Evolutionary conservation across 2,888 invertebrate genomes (phyloP).

Genomic region (Thymelicus acteon): DNA sequence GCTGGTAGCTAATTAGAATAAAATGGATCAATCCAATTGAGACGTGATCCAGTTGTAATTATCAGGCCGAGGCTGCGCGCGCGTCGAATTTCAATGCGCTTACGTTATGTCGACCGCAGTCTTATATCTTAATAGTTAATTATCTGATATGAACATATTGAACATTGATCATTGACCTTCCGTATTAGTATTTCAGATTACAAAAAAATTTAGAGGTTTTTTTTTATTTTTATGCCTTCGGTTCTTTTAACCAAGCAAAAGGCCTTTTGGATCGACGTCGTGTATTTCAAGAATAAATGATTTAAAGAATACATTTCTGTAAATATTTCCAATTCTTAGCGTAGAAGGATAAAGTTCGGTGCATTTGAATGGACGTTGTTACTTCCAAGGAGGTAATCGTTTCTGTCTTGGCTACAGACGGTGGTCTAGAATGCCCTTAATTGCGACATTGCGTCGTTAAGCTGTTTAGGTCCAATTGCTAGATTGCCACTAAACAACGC

Average conservation of each 20-base stretch:
- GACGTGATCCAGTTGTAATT: constrained; percentile 36
- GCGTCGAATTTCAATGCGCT: constrained; percentile 33
- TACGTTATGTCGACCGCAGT: background rate
- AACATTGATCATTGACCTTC: constrained; percentile 12
- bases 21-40: constrained; percentile 38
- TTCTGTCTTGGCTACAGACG: constrained; percentile 11
- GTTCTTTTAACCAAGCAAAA: too few species aligned
- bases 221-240: too few species aligned
- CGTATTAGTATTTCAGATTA: background rate
- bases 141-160: background rate
- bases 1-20: constrained; percentile 31
- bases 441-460: constrained; percentile 30
- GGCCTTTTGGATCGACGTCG: too few species aligned
- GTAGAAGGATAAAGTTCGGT: background rate
- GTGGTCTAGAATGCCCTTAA: constrained; percentile 34
- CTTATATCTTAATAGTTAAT: constrained; percentile 7
- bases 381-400: constrained; percentile 5
- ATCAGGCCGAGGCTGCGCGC: constrained; percentile 34
- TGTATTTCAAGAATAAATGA: too few species aligned
- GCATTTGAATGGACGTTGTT: constrained; percentile 3
- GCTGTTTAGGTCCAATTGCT: constrained; percentile 36
- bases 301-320: too few species aligned
- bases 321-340: too few species aligned
- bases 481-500: constrained; percentile 33
- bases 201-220: background rate